These are phyloP conservation scores for Meliscaeva auricollis DNA, from an alignment of 2,888 invertebrate genomes.

Conservation along the genomic window DNA sequence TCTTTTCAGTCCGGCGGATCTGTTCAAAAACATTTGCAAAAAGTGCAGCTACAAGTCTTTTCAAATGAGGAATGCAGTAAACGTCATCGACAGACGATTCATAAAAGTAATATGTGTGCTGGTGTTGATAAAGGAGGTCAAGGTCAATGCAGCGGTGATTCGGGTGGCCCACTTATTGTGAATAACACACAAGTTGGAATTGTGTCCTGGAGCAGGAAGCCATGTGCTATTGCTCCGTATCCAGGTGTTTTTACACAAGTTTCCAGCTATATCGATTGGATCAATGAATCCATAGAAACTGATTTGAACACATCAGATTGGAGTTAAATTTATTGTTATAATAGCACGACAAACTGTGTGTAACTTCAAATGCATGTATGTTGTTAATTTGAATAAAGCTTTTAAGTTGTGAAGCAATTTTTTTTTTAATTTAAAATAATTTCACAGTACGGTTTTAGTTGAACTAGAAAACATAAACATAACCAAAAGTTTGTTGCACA, in stretches of 20 bases:
- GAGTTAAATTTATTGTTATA: too few species aligned
- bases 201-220: constrained; percentile 84
- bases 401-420: too few species aligned
- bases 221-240: constrained; percentile 83
- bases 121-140: constrained; percentile 84
- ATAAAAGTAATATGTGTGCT: constrained; percentile 83
- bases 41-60: constrained; percentile 82
- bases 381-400: too few species aligned
- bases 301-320: constrained; percentile 63
- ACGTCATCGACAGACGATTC: constrained; percentile 79
- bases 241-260: constrained; percentile 84
- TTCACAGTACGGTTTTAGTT: too few species aligned
- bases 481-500: too few species aligned
- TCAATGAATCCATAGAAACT: constrained; percentile 78
- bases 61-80: constrained; percentile 82
- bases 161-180: constrained; percentile 84
- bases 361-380: too few species aligned
- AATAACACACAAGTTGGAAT: constrained; percentile 83
- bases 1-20: constrained; percentile 81
- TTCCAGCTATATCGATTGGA: constrained; percentile 82
- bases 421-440: too few species aligned
- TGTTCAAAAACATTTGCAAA: constrained; percentile 81
- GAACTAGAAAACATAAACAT: too few species aligned
- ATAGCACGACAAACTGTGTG: background rate
- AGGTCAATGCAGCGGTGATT: constrained; percentile 84